These are phyloP conservation scores for Montipora foliosa DNA, from an alignment of 64 coral and sea anemone genomes.

Conservation along the genomic window DNA sequence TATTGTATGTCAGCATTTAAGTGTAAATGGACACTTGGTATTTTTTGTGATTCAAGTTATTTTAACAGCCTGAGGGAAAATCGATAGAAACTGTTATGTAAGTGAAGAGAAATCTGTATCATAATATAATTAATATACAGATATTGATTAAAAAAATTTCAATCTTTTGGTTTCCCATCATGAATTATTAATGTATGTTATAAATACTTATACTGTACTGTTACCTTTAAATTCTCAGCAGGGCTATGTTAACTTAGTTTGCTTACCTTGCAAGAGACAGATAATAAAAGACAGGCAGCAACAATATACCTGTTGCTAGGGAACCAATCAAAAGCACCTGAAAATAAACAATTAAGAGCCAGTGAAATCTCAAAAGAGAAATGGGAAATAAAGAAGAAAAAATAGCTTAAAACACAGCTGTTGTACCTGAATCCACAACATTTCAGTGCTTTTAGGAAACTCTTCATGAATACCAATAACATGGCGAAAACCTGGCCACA, in stretches of 20 bases:
- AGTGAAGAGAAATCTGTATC: no score
- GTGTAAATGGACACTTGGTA: no score
- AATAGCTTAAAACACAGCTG: not conserved
- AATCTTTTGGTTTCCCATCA: no score
- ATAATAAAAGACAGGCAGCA: slow-evolving; percentile 85
- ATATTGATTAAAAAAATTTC: no score
- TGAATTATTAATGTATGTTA: no score
- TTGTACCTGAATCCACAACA: slow-evolving; percentile 67
- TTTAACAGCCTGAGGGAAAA: no score
- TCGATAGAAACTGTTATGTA: no score
- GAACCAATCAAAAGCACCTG: slow-evolving; percentile 86
- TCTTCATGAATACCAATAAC: slow-evolving; percentile 22
- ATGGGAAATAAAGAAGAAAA: not conserved
- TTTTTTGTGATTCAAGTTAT: no score
- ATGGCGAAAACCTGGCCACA: not conserved
- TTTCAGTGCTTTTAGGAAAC: slow-evolving; percentile 45
- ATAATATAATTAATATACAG: no score
- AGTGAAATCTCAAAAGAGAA: not conserved
- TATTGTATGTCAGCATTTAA: no score
- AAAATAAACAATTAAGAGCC: not conserved
- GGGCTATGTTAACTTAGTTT: not conserved
- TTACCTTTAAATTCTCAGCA: no score
- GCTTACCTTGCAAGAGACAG: slow-evolving; percentile 75
- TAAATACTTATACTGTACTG: no score
- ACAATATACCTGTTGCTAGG: slow-evolving; percentile 67